Percentiles rank a stretch among this genome's conserved stretches.
Evolutionary conservation across 1,140 invertebrate species (phyloP).

Genomic region (Ceratina australensis): DNA sequence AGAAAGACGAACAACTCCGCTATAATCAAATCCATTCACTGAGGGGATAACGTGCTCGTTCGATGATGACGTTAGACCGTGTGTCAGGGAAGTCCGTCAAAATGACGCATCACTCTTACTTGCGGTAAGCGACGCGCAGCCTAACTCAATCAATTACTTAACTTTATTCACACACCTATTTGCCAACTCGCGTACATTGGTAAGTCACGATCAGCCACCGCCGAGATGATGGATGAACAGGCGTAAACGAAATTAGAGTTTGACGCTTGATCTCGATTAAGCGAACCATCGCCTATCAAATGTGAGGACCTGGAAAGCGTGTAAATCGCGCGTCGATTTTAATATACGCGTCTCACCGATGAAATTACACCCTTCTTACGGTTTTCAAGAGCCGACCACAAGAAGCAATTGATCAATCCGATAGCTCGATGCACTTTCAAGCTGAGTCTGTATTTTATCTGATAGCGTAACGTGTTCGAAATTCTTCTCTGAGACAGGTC

Average conservation of each 20-base stretch:
- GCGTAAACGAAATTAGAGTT: conserved; percentile 49
- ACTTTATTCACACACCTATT: conserved; percentile 57
- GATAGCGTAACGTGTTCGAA: too few species aligned
- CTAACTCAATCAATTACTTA: conserved; percentile 65
- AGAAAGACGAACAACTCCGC: not conserved
- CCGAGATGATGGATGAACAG: conserved; percentile 61
- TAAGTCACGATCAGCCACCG: conserved; percentile 51
- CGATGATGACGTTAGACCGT: conserved; percentile 49
- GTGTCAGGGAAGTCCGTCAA: conserved; percentile 48
- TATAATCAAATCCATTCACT: not conserved
- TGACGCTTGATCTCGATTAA: conserved; percentile 58
- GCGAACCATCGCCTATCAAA: conserved; percentile 22
- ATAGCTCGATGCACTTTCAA: not conserved
- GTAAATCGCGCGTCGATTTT: conserved; percentile 25
- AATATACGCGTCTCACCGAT: not conserved
- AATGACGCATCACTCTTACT: conserved; percentile 60
- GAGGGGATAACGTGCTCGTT: too few species aligned
- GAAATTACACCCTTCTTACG: not conserved
- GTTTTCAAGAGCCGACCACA: not conserved
- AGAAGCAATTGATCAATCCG: not conserved
- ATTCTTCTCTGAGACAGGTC: too few species aligned
- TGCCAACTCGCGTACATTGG: conserved; percentile 46
- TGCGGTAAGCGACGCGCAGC: conserved; percentile 59
- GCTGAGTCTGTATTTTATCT: not conserved
- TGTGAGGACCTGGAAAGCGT: conserved; percentile 27